Evolutionary conservation across 2,797 vertebrate genomes (phyloP).

Genomic region (Channa striata): DNA sequence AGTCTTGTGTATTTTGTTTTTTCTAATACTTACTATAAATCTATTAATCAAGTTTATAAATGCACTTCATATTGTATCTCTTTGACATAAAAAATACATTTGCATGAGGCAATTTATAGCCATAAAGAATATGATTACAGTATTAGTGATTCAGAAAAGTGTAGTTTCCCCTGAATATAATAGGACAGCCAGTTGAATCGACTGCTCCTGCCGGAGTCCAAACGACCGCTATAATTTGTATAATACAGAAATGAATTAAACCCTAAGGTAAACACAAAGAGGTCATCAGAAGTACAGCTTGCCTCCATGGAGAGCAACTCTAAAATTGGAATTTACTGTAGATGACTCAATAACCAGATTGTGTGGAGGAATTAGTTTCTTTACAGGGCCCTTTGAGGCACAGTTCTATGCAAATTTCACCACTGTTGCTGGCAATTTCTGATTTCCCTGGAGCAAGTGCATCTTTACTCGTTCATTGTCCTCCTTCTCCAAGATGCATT

Average conservation of each 20-base stretch:
- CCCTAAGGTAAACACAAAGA: slow-evolving; percentile 43
- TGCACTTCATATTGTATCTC: not conserved
- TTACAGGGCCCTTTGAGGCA: slow-evolving; percentile 29
- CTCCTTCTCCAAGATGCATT: slow-evolving; percentile 14
- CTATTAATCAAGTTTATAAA: not conserved
- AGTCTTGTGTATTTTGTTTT: slow-evolving; percentile 1
- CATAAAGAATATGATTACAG: not conserved
- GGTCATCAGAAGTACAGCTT: slow-evolving; percentile 54
- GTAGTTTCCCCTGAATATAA: slow-evolving; percentile 1
- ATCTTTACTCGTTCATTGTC: slow-evolving; percentile 32
- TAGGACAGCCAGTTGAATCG: slow-evolving; percentile 24
- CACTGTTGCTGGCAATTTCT: slow-evolving; percentile 16
- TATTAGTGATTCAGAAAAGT: slow-evolving; percentile 6
- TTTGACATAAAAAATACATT: slow-evolving; percentile 2
- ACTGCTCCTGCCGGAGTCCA: slow-evolving; percentile 15
- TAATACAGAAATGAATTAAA: slow-evolving; percentile 22
- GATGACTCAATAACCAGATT: slow-evolving; percentile 56
- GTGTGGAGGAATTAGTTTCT: slow-evolving; percentile 45
- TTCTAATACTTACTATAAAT: not conserved
- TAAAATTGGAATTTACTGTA: slow-evolving; percentile 45
- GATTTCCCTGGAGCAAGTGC: slow-evolving; percentile 24
- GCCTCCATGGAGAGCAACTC: slow-evolving; percentile 25
- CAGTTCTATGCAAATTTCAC: slow-evolving; percentile 51
- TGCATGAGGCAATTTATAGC: not conserved
- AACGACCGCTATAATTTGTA: slow-evolving; percentile 41